phyloP scores from a whole-genome alignment of 1,140 invertebrate genomes.

The Cydia strobilella region DNA sequence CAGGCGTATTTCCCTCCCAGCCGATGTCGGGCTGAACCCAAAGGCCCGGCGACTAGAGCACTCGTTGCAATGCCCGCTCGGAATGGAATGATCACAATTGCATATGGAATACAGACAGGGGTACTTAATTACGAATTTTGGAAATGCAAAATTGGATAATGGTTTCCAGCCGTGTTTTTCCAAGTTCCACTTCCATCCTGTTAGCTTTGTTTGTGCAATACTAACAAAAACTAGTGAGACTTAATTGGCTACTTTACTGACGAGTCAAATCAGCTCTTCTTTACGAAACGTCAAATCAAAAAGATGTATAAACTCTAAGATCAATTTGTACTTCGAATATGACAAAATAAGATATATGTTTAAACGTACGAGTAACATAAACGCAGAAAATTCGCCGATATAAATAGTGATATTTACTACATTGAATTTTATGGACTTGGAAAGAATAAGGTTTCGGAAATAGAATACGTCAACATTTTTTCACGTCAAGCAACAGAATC shows the following conservation, averaged over 20 bases:
- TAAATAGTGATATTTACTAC: no score
- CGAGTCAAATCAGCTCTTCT: no score
- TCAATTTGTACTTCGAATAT: no score
- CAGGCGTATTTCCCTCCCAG: slow-evolving; percentile 66
- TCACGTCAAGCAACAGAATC: no score
- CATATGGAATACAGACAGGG: slow-evolving; percentile 6
- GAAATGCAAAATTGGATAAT: not conserved
- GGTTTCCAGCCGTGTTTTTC: not conserved
- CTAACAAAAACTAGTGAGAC: not conserved
- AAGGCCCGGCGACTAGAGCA: slow-evolving; percentile 39
- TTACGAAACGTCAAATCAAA: no score
- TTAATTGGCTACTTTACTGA: not conserved
- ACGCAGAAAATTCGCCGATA: no score
- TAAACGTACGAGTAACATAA: no score
- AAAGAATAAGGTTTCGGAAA: no score
- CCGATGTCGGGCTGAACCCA: slow-evolving; percentile 43
- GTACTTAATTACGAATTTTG: slow-evolving; percentile 25
- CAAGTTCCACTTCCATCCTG: not conserved
- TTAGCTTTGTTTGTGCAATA: not conserved
- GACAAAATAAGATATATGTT: no score
- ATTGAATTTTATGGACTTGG: no score
- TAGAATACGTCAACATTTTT: no score
- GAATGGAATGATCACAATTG: slow-evolving; percentile 47
- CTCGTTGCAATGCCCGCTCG: slow-evolving; percentile 36
- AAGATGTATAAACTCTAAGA: no score